phyloP scores from a whole-genome alignment of 2,113 vertebrate genomes.

The Fregata magnificens region DNA sequence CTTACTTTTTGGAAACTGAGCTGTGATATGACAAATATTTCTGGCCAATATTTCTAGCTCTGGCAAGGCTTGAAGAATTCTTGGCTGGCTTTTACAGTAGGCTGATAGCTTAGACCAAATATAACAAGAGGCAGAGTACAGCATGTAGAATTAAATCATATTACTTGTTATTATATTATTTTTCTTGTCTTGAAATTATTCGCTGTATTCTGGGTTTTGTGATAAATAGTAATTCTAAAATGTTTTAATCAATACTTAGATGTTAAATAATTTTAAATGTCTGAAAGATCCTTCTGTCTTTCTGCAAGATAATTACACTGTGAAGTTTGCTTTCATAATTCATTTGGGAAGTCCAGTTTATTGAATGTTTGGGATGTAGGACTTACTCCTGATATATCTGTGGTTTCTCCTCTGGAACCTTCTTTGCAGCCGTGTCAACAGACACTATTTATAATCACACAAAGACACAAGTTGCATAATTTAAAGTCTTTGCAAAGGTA shows the following conservation, averaged over 20 bases:
- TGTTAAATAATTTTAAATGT: background rate
- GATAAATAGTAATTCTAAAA: background rate
- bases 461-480: background rate
- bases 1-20: slow-evolving; percentile 17
- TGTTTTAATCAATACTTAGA: background rate
- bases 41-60: slow-evolving; percentile 23
- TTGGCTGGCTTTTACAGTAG: slow-evolving; percentile 36
- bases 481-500: background rate
- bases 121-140: background rate
- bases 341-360: background rate
- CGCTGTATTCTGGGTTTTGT: background rate
- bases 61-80: slow-evolving; percentile 26
- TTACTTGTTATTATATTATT: background rate
- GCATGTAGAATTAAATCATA: background rate
- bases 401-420: background rate
- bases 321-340: background rate
- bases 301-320: background rate
- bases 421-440: background rate
- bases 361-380: background rate
- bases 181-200: background rate
- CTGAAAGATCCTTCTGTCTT: background rate
- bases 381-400: background rate
- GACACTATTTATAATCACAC: background rate
- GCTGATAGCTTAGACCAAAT: slow-evolving; percentile 6
- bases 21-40: slow-evolving; percentile 10